phyloP scores from a whole-genome alignment of 2,797 vertebrate species.

The Fringilla coelebs region DNA sequence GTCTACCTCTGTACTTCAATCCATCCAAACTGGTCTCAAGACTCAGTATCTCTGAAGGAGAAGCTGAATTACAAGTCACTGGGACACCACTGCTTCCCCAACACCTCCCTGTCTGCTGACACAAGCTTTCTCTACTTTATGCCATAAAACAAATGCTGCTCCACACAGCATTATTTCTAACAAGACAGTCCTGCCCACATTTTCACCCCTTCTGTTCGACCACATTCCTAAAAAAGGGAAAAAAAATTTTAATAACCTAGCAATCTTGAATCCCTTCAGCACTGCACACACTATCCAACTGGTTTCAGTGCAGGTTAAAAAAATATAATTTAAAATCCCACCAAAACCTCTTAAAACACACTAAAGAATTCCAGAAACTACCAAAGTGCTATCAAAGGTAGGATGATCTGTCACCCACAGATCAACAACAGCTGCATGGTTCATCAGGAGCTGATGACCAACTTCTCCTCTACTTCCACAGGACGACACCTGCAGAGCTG shows the following conservation, averaged over 20 bases:
- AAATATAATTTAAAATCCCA: accelerated
- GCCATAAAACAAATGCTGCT: accelerated
- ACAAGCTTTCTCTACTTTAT: neutral
- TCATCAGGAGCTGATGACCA: neutral
- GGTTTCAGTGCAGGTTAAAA: neutral
- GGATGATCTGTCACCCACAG: neutral
- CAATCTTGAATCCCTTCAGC: neutral
- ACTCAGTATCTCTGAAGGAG: neutral
- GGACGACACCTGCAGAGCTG: neutral
- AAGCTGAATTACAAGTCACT: neutral
- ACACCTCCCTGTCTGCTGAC: neutral
- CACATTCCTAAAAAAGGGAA: neutral
- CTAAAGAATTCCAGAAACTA: neutral
- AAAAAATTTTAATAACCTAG: neutral
- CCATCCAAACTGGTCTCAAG: neutral
- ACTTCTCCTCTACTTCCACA: neutral
- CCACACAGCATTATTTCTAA: neutral
- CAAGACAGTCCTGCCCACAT: neutral
- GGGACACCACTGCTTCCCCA: neutral
- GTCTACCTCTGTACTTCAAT: neutral
- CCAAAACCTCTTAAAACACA: neutral
- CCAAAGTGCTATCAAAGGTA: neutral
- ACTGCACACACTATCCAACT: neutral
- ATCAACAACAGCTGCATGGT: neutral
- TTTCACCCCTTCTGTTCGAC: accelerated